phyloP scores from a whole-genome alignment of 2,113 vertebrate species.

The Alaudala cheleensis region DNA sequence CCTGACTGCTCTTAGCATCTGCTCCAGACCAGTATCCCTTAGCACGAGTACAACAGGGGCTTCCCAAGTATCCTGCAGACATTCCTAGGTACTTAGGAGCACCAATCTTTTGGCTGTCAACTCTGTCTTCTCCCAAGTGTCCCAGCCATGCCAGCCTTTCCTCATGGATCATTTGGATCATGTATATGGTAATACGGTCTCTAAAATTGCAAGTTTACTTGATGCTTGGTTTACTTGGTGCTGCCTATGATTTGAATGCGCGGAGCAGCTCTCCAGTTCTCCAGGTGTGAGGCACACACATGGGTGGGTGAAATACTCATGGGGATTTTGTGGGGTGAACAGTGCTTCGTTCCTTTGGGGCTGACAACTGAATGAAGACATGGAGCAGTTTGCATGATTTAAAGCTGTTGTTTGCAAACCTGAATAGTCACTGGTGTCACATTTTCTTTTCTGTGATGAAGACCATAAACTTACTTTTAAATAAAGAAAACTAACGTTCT shows the following conservation, averaged over 20 bases:
- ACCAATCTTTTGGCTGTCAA: background rate
- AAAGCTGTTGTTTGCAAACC: background rate
- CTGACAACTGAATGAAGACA: background rate
- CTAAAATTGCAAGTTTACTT: background rate
- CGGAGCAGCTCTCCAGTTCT: background rate
- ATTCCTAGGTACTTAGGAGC: background rate
- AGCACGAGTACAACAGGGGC: accelerated
- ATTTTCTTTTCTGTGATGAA: background rate
- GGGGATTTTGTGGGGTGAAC: background rate
- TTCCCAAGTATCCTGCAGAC: background rate
- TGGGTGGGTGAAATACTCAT: background rate
- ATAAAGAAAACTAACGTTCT: background rate
- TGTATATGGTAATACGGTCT: background rate
- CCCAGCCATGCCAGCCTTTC: background rate
- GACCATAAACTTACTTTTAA: background rate
- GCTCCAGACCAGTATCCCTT: background rate
- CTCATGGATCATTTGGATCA: background rate
- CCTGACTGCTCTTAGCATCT: background rate
- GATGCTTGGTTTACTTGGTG: background rate
- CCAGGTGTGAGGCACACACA: background rate
- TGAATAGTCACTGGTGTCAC: background rate
- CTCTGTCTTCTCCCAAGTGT: background rate
- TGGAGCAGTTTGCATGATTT: background rate
- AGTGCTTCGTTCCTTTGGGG: background rate
- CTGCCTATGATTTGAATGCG: background rate